phyloP scores from a whole-genome alignment of 2,113 vertebrate species.

The Oreotrochilus melanogaster region DNA sequence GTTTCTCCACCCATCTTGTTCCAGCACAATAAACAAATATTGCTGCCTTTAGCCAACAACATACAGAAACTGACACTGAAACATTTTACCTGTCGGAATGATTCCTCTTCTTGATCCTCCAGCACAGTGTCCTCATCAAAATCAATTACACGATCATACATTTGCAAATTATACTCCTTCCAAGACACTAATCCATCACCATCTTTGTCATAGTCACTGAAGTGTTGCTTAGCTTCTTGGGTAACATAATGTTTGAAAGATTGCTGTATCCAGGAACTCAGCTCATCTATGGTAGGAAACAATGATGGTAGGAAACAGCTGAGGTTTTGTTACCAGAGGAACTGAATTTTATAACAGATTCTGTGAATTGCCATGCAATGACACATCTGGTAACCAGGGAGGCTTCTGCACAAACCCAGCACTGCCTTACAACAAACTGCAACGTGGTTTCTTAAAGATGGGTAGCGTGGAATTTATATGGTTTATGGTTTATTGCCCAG shows the following conservation, averaged over 20 bases:
- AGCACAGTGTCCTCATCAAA: conserved; percentile 83
- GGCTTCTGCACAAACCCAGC: not conserved
- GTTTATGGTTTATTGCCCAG: not conserved
- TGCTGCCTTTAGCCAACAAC: not conserved
- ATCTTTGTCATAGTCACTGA: conserved; percentile 87
- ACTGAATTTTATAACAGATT: not conserved
- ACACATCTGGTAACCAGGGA: not conserved
- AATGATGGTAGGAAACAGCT: not conserved
- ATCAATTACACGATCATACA: conserved; percentile 86
- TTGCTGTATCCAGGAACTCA: conserved; percentile 93
- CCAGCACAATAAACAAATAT: not conserved
- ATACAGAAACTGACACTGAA: conserved; percentile 19
- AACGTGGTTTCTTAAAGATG: not conserved
- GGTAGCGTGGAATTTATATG: not conserved
- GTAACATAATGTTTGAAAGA: conserved; percentile 94
- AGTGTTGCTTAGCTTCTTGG: conserved; percentile 91
- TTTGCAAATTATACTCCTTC: conserved; percentile 91
- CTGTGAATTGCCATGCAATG: rapidly evolving
- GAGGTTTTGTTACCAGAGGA: not conserved
- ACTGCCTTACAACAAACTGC: not conserved
- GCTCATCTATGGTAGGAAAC: conserved; percentile 81
- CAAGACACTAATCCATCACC: conserved; percentile 87
- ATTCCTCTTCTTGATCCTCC: conserved; percentile 91
- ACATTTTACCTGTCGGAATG: conserved; percentile 87
- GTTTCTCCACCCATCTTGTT: conserved; percentile 10